These are phyloP conservation scores for Manis crassicaudata DNA, from an alignment of 2,797 vertebrate genomes.

Conservation along the genomic window DNA sequence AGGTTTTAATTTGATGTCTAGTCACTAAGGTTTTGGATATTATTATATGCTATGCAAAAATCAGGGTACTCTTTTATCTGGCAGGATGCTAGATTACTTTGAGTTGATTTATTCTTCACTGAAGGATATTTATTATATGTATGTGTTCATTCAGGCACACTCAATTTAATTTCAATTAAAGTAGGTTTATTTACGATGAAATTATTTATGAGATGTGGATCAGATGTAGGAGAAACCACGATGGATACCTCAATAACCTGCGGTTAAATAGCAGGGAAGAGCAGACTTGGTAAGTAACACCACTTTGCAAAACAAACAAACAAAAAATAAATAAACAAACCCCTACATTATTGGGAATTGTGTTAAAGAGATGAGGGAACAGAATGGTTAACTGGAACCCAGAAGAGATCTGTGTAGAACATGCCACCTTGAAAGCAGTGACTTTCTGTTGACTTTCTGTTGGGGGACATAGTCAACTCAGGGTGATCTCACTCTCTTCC, in stretches of 20 bases:
- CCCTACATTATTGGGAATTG: background rate
- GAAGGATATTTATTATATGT: background rate
- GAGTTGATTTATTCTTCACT: background rate
- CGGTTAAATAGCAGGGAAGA: background rate
- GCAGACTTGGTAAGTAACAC: too few species aligned
- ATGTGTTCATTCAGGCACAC: background rate
- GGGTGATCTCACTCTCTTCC: background rate
- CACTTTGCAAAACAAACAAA: background rate
- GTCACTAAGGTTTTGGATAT: background rate
- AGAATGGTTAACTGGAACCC: background rate
- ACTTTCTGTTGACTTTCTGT: background rate
- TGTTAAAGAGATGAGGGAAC: background rate
- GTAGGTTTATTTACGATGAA: background rate
- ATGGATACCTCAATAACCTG: background rate
- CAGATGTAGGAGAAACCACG: background rate
- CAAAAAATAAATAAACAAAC: background rate
- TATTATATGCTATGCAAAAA: background rate
- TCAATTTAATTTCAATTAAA: background rate
- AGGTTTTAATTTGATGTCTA: background rate
- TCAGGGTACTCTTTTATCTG: background rate
- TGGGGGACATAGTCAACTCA: background rate
- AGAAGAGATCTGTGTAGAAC: background rate
- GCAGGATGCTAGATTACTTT: background rate
- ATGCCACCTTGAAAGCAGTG: background rate
- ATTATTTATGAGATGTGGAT: background rate